Evolutionary conservation across 2,888 invertebrate genomes (phyloP).

Genomic region (Fragum whitleyi): DNA sequence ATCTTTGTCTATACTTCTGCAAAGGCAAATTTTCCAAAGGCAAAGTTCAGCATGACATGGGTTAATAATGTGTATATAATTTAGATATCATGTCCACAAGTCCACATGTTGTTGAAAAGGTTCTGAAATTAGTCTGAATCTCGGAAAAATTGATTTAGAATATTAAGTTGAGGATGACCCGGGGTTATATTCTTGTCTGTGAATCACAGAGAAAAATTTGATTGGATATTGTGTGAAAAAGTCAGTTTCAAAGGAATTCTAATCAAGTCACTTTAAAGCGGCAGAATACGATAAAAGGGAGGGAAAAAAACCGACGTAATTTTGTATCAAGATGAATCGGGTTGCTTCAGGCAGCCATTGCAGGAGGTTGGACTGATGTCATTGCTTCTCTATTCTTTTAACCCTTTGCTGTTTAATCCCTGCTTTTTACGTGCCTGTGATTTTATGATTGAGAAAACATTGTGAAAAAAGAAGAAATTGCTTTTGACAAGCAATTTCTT

Average conservation of each 20-base stretch:
- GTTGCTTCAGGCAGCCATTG: constrained; percentile 5
- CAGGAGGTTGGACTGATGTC: neutral
- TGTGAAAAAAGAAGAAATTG: too few species aligned
- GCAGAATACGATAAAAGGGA: constrained; percentile 3
- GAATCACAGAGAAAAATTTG: neutral
- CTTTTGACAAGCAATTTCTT: neutral
- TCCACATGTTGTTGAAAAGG: neutral
- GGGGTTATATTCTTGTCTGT: neutral
- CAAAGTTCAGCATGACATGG: too few species aligned
- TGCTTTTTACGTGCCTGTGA: too few species aligned
- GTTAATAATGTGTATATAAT: too few species aligned
- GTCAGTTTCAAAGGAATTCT: neutral
- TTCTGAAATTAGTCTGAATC: neutral
- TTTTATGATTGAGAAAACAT: neutral
- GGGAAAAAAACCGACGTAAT: neutral
- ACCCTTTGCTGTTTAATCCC: too few species aligned
- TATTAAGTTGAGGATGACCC: constrained; percentile 11
- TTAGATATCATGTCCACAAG: too few species aligned
- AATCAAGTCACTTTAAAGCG: constrained; percentile 20
- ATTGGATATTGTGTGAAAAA: constrained; percentile 4
- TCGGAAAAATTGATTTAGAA: neutral
- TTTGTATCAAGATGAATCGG: neutral
- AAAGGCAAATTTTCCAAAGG: too few species aligned
- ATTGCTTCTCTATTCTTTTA: too few species aligned
- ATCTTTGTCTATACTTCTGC: too few species aligned